Evolutionary conservation across 2,888 invertebrate genomes (phyloP).

Genomic region (Germaria angustata): DNA sequence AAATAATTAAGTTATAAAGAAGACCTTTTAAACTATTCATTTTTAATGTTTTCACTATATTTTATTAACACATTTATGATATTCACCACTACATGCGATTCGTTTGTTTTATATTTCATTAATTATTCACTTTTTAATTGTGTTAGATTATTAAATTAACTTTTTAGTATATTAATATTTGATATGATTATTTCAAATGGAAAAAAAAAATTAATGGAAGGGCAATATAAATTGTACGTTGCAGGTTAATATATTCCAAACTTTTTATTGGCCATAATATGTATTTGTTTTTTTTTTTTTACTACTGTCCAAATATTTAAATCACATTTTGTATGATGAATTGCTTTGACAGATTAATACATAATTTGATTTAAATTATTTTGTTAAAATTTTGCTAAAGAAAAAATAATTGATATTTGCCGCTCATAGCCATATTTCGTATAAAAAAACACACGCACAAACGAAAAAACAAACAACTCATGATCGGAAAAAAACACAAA

Average conservation of each 20-base stretch:
- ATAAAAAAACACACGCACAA: not conserved
- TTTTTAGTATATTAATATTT: not conserved
- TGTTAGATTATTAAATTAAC: not conserved
- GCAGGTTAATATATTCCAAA: no score
- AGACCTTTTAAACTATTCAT: not conserved
- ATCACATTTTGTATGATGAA: conserved; percentile 32
- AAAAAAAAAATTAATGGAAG: no score
- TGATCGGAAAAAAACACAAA: conserved; percentile 29
- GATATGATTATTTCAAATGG: no score
- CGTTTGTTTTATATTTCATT: conserved; percentile 21
- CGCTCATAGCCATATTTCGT: not conserved
- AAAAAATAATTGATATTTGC: not conserved
- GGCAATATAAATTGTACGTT: no score
- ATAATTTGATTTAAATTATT: not conserved
- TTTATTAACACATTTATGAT: not conserved
- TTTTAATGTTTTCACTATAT: conserved; percentile 5
- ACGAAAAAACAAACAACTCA: not conserved
- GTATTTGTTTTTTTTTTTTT: no score
- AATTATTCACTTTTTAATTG: conserved; percentile 24
- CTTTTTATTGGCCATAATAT: not conserved
- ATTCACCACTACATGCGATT: not conserved
- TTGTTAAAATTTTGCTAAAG: not conserved
- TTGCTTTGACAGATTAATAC: not conserved
- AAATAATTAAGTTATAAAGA: no score
- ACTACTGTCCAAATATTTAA: conserved; percentile 4